phyloP scores from a whole-genome alignment of 1,140 invertebrate genomes.

The Drosophila tsacasi region DNA sequence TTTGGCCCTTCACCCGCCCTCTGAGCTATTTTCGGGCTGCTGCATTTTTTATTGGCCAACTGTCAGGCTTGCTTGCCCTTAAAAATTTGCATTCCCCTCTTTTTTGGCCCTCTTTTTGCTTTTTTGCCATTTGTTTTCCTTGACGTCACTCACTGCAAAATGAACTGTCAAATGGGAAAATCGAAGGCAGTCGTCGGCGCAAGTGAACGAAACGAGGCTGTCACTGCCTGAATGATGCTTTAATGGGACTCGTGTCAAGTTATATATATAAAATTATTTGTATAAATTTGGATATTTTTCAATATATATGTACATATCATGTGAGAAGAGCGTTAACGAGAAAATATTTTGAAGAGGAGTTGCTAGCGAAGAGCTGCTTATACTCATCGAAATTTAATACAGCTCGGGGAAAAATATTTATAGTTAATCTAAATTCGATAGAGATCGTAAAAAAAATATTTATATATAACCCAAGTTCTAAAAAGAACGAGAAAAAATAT shows the following conservation, averaged over 20 bases:
- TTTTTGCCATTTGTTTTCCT: slow-evolving; percentile 40
- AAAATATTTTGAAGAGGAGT: not conserved
- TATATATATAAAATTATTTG: not conserved
- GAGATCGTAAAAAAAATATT: too few species aligned
- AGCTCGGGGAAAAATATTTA: too few species aligned
- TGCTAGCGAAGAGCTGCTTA: not conserved
- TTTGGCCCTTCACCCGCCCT: not conserved
- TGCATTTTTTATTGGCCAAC: slow-evolving; percentile 61
- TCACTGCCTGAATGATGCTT: slow-evolving; percentile 65
- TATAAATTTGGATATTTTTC: not conserved
- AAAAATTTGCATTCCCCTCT: slow-evolving; percentile 33
- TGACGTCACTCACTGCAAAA: slow-evolving; percentile 63
- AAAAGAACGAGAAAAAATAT: too few species aligned
- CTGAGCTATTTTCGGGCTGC: slow-evolving; percentile 19
- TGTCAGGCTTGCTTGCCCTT: slow-evolving; percentile 59
- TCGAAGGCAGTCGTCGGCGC: slow-evolving; percentile 22
- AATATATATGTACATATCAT: not conserved
- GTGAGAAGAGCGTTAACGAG: slow-evolving; percentile 7
- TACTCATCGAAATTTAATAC: too few species aligned
- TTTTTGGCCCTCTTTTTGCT: slow-evolving; percentile 17
- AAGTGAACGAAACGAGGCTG: slow-evolving; percentile 42
- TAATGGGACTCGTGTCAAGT: slow-evolving; percentile 54
- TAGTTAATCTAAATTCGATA: too few species aligned
- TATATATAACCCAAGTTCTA: too few species aligned
- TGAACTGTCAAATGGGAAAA: slow-evolving; percentile 66